These are phyloP conservation scores for Microhierax caerulescens DNA, from an alignment of 2,797 vertebrate genomes.

Conservation along the genomic window DNA sequence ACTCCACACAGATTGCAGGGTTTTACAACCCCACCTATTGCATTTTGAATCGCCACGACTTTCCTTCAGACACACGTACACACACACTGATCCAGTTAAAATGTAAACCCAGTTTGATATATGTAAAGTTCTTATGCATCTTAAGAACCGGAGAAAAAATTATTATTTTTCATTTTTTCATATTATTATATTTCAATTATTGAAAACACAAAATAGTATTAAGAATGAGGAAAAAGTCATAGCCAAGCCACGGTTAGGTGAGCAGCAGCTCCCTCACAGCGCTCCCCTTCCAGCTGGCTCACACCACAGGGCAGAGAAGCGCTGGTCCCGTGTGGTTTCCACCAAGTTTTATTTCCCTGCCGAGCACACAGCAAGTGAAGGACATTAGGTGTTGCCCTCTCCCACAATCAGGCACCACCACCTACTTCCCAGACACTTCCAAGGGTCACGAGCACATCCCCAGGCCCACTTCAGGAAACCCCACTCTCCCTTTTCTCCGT, in stretches of 20 bases:
- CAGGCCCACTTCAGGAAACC: neutral
- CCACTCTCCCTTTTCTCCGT: neutral
- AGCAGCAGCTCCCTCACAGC: neutral
- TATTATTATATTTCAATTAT: no score
- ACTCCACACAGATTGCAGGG: neutral
- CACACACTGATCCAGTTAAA: neutral
- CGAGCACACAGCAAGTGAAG: neutral
- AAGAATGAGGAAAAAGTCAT: accelerated
- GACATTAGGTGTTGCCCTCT: neutral
- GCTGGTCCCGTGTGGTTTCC: neutral
- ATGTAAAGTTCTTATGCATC: neutral
- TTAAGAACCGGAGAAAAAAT: neutral
- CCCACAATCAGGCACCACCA: neutral
- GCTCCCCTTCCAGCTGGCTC: neutral
- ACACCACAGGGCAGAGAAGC: accelerated
- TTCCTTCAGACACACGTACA: neutral
- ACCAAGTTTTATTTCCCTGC: neutral
- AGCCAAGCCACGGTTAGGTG: neutral
- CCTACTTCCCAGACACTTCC: neutral
- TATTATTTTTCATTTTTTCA: no score
- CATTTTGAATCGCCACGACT: neutral
- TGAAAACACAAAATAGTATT: neutral
- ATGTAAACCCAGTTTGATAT: neutral
- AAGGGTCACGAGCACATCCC: neutral
- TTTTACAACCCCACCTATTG: neutral